Evolutionary conservation across 2,888 invertebrate species (phyloP), one percentile per base, ranked within the genome.

Genomic region (Shargacucullia verbasci): DNA sequence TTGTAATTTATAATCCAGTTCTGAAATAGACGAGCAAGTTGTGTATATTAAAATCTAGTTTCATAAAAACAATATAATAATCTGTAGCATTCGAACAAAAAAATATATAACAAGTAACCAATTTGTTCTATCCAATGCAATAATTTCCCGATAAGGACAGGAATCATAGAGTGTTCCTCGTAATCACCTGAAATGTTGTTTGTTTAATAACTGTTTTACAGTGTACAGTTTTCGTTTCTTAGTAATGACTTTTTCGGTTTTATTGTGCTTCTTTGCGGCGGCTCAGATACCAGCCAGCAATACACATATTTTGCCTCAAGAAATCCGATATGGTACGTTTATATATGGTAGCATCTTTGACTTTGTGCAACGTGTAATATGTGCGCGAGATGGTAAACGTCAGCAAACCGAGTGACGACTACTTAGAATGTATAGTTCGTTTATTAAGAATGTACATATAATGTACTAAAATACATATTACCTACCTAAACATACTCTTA

Each of bases 241-340:
- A 58, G 50, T 49, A 52, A 67, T 73, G 76, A 13, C 50, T 53
- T 45, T 54, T 46, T 20, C 27, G 34, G 49, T 60, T 43, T 45
- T 57, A 39, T 48, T 57, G 39, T 60, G 57, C 39, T 60, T 62
- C 48, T 44, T 54, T 39, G 45, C 58, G 52, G 46, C 41, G 38
- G 12, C 9, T 12, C 40, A 62, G 33, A 43, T 45, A 20, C 39
- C 41, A 48, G n/a, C 37, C 15, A 56, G 44, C 50, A 20, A 34
- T 6, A 15, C 31, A 41, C 27, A 11, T n/a, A n/a, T n/a, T n/a
- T 25, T 25, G 5, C 1, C 13, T 11, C 56, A 44, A 15, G 66
- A 58, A 45, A 34, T 34, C 14, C 55, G 45, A 3, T 74, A 59
- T 47, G 74, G 74, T 74, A 76, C 12, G 66, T 50, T 29, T 29